Evolutionary conservation across 2,888 invertebrate genomes (phyloP), one percentile per base, ranked within the genome.

Genomic region (Cryptus viduatorius): DNA sequence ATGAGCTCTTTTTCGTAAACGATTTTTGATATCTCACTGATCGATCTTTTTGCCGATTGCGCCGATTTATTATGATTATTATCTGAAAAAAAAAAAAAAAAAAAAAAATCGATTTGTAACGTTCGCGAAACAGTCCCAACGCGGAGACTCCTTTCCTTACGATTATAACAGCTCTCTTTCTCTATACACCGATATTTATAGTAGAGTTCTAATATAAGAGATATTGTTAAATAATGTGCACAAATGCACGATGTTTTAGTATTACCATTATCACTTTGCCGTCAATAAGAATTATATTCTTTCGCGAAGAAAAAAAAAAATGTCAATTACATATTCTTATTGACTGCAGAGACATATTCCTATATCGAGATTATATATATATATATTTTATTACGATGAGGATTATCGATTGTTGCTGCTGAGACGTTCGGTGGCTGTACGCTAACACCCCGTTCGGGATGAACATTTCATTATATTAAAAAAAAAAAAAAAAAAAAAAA

Each of bases 291-390:
- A 31, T 31, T 31, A 29, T 12, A 14, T 31, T n/a, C 12, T 24
- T 61, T 5, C 14, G 5, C 61, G 61, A 8, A 56, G 14, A 14
- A 59, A 31, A 10, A 24, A 24, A 61, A 24, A 29, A 29, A 24
- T 24, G 24, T 12, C 19, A 12, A 10, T 24, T 24, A 24, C 10
- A 4, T 1, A 19, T 5, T 61, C 31, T 61, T 31, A 61, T 61
- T 29, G 61, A 61, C 4, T 29, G 31, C 61, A 61, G 61, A 61
- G 29, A 14, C 12, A 59, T 72, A 73, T 72, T 42, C 42, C 48
- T 59, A 48, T 82, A 82, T 61, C 68, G 82, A 82, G 83, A 83
- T 83, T 79, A 79, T 83, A 83, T 81, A 75, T 82, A 16, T 73
- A 24, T 44, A 67, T 37, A 71, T 72, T 53, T 71, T 50, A 69